A percentile compares a stretch with the other conserved stretches of the same genome.
These are phyloP conservation scores for Orchestia grillus DNA, from an alignment of 1,140 invertebrate genomes.

Conservation along the genomic window DNA sequence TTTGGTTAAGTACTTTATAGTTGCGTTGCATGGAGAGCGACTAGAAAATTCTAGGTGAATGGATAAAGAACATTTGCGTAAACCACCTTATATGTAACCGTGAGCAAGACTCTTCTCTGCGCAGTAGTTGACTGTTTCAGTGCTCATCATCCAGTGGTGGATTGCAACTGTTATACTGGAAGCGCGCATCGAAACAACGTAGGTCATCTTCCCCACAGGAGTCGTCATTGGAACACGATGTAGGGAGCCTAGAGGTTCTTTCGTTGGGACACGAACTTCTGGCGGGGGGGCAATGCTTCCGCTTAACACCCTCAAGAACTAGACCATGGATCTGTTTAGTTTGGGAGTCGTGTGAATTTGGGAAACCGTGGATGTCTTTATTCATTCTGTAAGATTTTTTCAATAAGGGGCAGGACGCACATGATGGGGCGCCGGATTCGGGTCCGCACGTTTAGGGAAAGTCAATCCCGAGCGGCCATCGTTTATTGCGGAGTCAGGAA, in stretches of 20 bases:
- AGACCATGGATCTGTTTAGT: not conserved
- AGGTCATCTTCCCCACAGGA: constrained; percentile 59
- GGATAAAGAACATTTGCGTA: too few species aligned
- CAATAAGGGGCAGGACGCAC: not conserved
- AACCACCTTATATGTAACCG: too few species aligned
- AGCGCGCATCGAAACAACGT: constrained; percentile 36
- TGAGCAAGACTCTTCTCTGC: too few species aligned
- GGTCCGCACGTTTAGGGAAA: not conserved
- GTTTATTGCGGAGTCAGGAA: not conserved
- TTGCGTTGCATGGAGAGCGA: too few species aligned
- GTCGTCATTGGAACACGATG: constrained; percentile 59
- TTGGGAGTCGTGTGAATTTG: constrained; percentile 51
- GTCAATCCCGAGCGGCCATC: not conserved
- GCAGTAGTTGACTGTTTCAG: not conserved
- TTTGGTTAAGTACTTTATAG: too few species aligned
- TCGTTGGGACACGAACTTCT: constrained; percentile 51
- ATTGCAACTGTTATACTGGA: constrained; percentile 55
- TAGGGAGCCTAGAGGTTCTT: constrained; percentile 28
- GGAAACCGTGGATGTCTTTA: not conserved
- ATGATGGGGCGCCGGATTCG: not conserved
- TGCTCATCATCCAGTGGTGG: not conserved
- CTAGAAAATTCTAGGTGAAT: too few species aligned
- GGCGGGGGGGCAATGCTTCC: constrained; percentile 57
- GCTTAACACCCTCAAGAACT: constrained; percentile 38
- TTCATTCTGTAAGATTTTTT: not conserved